A percentile compares a stretch with the other conserved stretches of the same genome.
phyloP scores from a whole-genome alignment of 2,113 vertebrate species.

The Ophiodon elongatus region DNA sequence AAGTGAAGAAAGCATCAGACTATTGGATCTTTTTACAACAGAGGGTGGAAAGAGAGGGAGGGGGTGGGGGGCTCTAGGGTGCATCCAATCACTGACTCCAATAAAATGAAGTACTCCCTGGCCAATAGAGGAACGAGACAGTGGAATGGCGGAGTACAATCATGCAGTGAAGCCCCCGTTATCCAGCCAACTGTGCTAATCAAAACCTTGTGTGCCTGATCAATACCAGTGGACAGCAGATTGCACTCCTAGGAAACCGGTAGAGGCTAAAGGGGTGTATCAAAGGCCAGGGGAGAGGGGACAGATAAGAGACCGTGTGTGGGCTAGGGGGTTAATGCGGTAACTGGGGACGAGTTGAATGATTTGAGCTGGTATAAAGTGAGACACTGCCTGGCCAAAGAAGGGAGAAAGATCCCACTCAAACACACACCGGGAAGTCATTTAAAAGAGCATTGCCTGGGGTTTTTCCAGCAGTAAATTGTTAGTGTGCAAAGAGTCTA shows the following conservation, averaged over 20 bases:
- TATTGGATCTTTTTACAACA: constrained; percentile 47
- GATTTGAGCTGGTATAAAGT: constrained; percentile 76
- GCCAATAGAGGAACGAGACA: constrained; percentile 62
- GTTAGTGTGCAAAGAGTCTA: neutral
- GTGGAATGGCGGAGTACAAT: constrained; percentile 62
- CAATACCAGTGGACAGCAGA: constrained; percentile 83
- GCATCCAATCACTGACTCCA: constrained; percentile 74
- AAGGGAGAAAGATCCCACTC: constrained; percentile 43
- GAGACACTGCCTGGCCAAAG: constrained; percentile 55
- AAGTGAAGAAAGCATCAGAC: constrained; percentile 43
- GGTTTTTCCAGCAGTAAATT: constrained; percentile 6
- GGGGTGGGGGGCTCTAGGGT: constrained; percentile 19
- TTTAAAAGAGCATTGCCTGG: constrained; percentile 10
- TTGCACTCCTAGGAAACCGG: constrained; percentile 78
- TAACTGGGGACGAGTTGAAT: constrained; percentile 70
- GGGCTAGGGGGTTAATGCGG: constrained; percentile 50
- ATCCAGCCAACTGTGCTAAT: constrained; percentile 83
- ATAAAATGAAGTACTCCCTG: constrained; percentile 71
- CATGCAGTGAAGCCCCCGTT: constrained; percentile 62
- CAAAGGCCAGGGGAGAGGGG: constrained; percentile 52
- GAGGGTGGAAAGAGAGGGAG: neutral
- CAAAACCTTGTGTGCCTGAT: constrained; percentile 81
- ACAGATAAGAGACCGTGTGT: constrained; percentile 57
- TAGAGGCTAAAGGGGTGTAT: constrained; percentile 70
- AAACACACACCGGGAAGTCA: constrained; percentile 23